Evolutionary conservation across 2,113 vertebrate species (phyloP), one percentile per base, ranked within the genome.

Genomic region (Halcyon senegalensis): DNA sequence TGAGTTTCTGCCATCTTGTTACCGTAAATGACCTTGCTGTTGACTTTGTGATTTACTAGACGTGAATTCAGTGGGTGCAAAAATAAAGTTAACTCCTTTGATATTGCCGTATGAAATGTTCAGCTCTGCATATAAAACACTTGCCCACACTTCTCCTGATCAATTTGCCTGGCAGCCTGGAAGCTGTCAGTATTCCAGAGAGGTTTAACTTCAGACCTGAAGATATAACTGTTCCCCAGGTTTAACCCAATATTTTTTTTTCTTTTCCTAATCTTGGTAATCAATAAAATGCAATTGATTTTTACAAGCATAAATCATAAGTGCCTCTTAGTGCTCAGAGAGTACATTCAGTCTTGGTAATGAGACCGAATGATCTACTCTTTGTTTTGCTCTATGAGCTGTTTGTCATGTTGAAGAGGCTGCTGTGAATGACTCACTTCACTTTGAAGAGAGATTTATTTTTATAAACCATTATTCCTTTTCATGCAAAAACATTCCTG

Each of bases 391-490:
- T 83, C 2, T 23, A 30, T 2, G 91, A 93, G 94, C 86, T 93
- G 92, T 81, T 96, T 88, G 82, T 91, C 90, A 28, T 48, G 59
- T 53, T 89, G 81, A 59, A 91, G 92, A 92, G 83, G 87, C 79
- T 94, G 90, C 90, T 93, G 44, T 53, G 84, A 94, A 44, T 78
- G 90, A 90, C 88, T 96, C 92, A 77, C 88, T 93, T 94, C 90
- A 75, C 78, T 91, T 66, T 63, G 93, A 87, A 84, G 87, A 87
- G 82, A 94, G 84, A 76, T 93, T 93, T 94, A 72, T 95, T 94
- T 94, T 96, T 89, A 18, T 28, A 74, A 93, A 55, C 43, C 62
- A 18, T 91, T 87, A 51, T 51, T 85, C 55, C n/a, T 77, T 50
- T 18, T 39, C 67, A 53, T 46, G 48, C 79, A 75, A 28, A 93